Conservation (phyloP, 2,797 vertebrate genomes). For the Chaetophractus vellerosus region DNA sequence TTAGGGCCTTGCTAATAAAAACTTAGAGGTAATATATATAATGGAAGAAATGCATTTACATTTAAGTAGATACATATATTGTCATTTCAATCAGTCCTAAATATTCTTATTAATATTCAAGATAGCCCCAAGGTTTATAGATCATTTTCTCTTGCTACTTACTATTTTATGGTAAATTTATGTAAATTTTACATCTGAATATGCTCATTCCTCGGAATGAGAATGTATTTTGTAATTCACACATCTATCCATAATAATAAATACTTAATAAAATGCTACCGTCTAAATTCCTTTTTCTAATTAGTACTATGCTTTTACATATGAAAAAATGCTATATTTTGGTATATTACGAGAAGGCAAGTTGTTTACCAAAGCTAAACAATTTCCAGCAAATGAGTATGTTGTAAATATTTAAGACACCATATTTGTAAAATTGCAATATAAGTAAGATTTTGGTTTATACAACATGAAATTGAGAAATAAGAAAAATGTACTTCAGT, state of each 20-base stretch:
- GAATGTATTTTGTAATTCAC: neutral
- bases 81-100: constrained; percentile 20
- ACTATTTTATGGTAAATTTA: constrained; percentile 39
- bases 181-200: constrained; percentile 37
- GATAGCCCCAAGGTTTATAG: constrained; percentile 16
- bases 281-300: constrained; percentile 22
- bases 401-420: neutral
- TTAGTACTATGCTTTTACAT: neutral
- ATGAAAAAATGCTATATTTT: neutral
- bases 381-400: neutral
- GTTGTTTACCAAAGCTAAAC: neutral
- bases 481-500: neutral
- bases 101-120: constrained; percentile 54
- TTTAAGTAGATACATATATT: neutral
- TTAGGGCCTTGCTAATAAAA: constrained; percentile 19
- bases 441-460: constrained; percentile 34
- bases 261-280: constrained; percentile 44
- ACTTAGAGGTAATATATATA: neutral
- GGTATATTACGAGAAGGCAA: neutral
- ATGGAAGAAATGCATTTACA: neutral
- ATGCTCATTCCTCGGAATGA: neutral
- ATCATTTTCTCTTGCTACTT: constrained; percentile 15
- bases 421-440: neutral
- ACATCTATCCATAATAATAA: neutral
- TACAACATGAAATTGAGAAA: neutral